Evolutionary conservation across 1,140 invertebrate species (phyloP), one percentile per base, ranked within the genome.

Genomic region (Orchesella cincta): DNA sequence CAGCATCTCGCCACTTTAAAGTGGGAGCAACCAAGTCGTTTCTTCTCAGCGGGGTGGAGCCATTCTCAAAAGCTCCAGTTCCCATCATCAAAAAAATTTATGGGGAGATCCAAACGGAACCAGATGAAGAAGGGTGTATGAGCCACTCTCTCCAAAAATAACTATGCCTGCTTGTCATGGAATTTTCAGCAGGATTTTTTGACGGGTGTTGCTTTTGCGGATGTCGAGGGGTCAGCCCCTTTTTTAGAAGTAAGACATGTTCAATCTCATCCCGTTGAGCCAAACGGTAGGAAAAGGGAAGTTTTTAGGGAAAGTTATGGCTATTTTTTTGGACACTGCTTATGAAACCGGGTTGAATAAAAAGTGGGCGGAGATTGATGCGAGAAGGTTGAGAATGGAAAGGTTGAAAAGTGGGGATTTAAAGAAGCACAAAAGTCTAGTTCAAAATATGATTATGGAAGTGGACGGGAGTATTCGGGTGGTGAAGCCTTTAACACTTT

Each of bases 331-430:
- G n/a, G 62, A 67, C 8, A 67, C 29, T 33, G 31, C 31, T 29
- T n/a, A 31, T 67, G 26, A 67, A 29, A 67, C 33, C 26, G 62
- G 62, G n/a, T 33, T 67, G 12, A 67, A 67, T 67, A 29, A 67
- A 12, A 67, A 67, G 62, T 67, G 62, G 62, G 26, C 62, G 2
- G 14, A 29, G 8, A 31, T 67, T 31, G 62, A 67, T n/a, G 33
- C 33, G 62, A 5, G 8, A 14, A 29, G 8, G 29, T 31, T 29
- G 29, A 29, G 62, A 67, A 26, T 31, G 2, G 62, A 67, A 33
- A 12, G 54, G 5, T 18, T 57, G 3, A 57, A 57, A 23, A 57
- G 5, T 16, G 54, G 54, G 54, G 5, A 23, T 57, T 23, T 14
- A 57, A 57, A n/a, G n/a, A n/a, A n/a, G n/a, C n/a, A n/a, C n/a